phyloP scores from a whole-genome alignment of 1,140 invertebrate genomes.

The Magallana angulata region DNA sequence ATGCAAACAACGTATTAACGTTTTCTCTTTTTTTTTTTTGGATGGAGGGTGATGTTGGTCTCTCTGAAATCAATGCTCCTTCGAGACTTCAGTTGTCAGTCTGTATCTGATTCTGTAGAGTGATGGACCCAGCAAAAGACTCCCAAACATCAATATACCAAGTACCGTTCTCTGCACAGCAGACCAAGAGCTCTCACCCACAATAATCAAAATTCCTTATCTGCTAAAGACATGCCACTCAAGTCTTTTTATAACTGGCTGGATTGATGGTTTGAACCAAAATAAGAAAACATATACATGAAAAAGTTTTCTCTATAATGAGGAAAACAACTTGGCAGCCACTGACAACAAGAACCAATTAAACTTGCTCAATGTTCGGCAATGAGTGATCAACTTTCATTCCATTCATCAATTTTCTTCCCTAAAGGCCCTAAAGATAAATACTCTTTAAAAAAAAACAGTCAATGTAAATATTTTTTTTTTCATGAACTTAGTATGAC shows the following conservation, averaged over 20 bases:
- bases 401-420: no score
- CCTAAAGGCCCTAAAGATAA: neutral
- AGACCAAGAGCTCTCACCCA: neutral
- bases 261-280: constrained; percentile 7
- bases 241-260: neutral
- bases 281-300: constrained; percentile 11
- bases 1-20: no score
- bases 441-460: no score
- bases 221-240: constrained; percentile 26
- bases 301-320: constrained; percentile 22
- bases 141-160: constrained; percentile 12
- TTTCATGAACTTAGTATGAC: no score
- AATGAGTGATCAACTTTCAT: no score
- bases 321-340: neutral
- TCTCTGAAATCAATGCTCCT: neutral
- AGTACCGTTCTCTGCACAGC: neutral
- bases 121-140: constrained; percentile 23
- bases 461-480: no score
- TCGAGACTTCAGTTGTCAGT: neutral
- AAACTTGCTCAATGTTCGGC: no score
- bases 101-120: neutral
- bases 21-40: no score
- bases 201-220: constrained; percentile 18
- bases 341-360: neutral
- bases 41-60: neutral